Conservation (phyloP, 2,797 vertebrate species). For the Sebastes goodei region DNA sequence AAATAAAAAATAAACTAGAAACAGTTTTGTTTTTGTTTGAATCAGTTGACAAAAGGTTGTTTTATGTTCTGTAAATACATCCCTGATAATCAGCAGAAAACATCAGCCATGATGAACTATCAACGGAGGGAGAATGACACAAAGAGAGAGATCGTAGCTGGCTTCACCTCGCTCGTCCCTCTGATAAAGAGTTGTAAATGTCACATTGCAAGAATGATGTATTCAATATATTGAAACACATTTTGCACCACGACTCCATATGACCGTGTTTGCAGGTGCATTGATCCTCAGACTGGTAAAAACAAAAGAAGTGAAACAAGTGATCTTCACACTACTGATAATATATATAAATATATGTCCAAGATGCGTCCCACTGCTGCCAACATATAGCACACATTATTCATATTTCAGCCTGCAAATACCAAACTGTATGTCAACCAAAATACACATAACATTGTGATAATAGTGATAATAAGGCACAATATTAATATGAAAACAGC, state of each 20-base stretch:
- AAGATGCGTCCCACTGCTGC: not conserved
- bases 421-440: not conserved
- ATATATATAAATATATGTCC: not conserved
- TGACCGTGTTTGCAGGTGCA: not conserved
- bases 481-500: not conserved
- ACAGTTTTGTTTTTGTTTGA: not conserved
- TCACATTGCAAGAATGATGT: not conserved
- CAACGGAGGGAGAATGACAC: not conserved
- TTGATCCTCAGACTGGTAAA: not conserved
- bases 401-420: not conserved
- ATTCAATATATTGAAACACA: not conserved
- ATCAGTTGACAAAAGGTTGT: not conserved
- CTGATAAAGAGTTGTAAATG: not conserved
- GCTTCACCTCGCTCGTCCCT: not conserved
- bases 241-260: not conserved
- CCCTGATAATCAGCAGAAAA: not conserved
- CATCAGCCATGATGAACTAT: not conserved
- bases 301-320: not conserved
- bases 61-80: not conserved
- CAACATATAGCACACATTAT: not conserved
- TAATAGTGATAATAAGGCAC: conserved; percentile 2
- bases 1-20: not conserved
- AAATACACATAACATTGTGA: not conserved
- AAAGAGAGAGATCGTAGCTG: too few species aligned
- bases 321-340: not conserved